Evolutionary conservation across 2,888 invertebrate genomes (phyloP).

Genomic region (Hirtodrosophila duncani): DNA sequence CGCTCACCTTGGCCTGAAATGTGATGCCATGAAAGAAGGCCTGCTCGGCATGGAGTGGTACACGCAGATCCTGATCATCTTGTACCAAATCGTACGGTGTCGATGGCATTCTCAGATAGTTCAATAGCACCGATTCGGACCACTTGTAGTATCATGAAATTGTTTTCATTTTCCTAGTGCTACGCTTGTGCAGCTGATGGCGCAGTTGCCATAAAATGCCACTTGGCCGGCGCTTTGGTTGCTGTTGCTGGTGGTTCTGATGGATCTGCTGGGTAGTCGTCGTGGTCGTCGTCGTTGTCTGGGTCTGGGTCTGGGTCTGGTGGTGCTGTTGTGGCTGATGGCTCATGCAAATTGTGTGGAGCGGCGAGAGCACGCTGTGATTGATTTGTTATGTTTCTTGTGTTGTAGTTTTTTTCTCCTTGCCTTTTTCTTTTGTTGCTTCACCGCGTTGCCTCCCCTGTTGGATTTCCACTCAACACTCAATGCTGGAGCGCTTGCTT

Average conservation of each 20-base stretch:
- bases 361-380: slow-evolving; percentile 46
- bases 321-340: slow-evolving; percentile 43
- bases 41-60: slow-evolving; percentile 97
- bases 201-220: slow-evolving; percentile 76
- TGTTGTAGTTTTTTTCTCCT: slow-evolving; percentile 1
- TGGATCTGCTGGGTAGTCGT: slow-evolving; percentile 14
- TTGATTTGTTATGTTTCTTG: slow-evolving; percentile 60
- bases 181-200: slow-evolving; percentile 77
- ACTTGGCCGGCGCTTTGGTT: slow-evolving; percentile 49
- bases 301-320: slow-evolving; percentile 2
- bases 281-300: too few relatives aligned
- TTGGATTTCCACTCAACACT: neutral
- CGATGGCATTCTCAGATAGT: slow-evolving; percentile 86
- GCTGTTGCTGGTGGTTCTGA: slow-evolving; percentile 13
- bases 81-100: slow-evolving; percentile 95
- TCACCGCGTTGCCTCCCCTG: neutral
- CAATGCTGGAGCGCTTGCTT: slow-evolving; percentile 42
- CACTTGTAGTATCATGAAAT: slow-evolving; percentile 79
- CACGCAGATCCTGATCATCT: slow-evolving; percentile 96
- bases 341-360: slow-evolving; percentile 75
- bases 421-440: neutral
- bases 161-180: slow-evolving; percentile 78
- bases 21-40: slow-evolving; percentile 96
- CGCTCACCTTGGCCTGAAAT: slow-evolving; percentile 97
- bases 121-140: slow-evolving; percentile 79